Evolutionary conservation across 64 coral and sea anemone species (phyloP), one percentile per base, ranked within the genome.

Genomic region (Actinia equina): DNA sequence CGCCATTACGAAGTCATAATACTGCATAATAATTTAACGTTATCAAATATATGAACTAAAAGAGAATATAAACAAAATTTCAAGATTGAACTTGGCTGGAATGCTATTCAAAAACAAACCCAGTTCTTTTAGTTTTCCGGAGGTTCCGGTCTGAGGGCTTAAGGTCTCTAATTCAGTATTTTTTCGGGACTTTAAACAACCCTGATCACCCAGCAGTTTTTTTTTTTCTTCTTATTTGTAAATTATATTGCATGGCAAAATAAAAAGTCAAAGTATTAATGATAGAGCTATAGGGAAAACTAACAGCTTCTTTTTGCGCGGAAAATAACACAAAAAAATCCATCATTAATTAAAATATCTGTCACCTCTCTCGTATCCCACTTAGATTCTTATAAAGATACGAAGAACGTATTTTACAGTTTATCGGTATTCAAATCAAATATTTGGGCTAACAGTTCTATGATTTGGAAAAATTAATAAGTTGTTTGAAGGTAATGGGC

Each of bases 361-460:
- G 69, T 74, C 26, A 74, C n/a, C 8, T 30, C 69, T 41, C 69
- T 74, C 69, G 12, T 12, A 74, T n/a, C 26, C 61, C 25, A 74
- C 69, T 74, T 74, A 74, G 26, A 74, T 74, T 41, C 7, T 26
- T 74, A 74, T 41, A 41, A 74, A 74, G 69, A 74, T 74, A 74
- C 12, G n/a, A 74, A 74, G 23, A 1, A 19, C n/a, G 18, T 23
- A 19, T 65, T 65, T 65, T 2, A 2, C n/a, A 65, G 22, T 12
- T 37, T 74, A 30, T 26, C 69, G 23, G 69, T 11, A 41, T 74
- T 74, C 69, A 41, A 74, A 41, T 30, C 69, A 74, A 74, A 74
- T 74, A 74, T 74, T 74, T 37, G 13, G 19, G 54, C 54, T 7
- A 56, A 56, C 2, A 56, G 8, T 15, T 1, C 14, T 6, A 56